Percentiles rank a stretch among this genome's conserved stretches.
phyloP scores from a whole-genome alignment of 64 coral and sea anemone species.

The Trachythela sp. region DNA sequence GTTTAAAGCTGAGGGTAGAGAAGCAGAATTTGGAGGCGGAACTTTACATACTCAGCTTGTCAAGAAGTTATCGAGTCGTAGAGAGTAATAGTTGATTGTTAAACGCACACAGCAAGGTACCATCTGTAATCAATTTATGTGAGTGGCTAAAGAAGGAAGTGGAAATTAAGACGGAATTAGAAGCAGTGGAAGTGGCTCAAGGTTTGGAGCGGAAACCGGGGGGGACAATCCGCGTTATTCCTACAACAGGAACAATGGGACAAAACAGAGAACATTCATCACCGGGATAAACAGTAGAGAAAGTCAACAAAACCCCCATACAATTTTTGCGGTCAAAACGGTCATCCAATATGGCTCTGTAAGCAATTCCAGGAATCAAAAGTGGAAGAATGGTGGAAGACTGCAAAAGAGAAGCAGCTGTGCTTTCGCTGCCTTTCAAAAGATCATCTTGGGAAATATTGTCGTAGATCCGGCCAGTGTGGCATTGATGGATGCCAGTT shows the following conservation, averaged over 20 bases:
- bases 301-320: background rate
- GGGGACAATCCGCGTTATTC: too few relatives aligned
- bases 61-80: slow-evolving; percentile 17
- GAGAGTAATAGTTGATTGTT: slow-evolving; percentile 34
- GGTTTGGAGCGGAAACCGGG: slow-evolving; percentile 5
- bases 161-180: background rate
- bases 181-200: slow-evolving; percentile 21
- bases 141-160: slow-evolving; percentile 39
- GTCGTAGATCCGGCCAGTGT: background rate
- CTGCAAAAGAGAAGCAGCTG: background rate
- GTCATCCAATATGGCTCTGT: background rate
- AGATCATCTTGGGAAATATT: background rate
- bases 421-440: background rate
- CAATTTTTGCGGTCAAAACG: background rate
- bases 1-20: background rate
- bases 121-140: slow-evolving; percentile 6
- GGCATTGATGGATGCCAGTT: background rate
- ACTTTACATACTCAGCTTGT: slow-evolving; percentile 34
- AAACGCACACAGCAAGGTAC: background rate
- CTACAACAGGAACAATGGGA: background rate
- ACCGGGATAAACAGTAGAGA: background rate
- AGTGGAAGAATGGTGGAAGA: background rate
- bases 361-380: background rate
- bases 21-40: slow-evolving; percentile 40
- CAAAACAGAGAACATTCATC: background rate